Evolutionary conservation across 2,888 invertebrate species (phyloP).

Genomic region (Mamestra brassicae): DNA sequence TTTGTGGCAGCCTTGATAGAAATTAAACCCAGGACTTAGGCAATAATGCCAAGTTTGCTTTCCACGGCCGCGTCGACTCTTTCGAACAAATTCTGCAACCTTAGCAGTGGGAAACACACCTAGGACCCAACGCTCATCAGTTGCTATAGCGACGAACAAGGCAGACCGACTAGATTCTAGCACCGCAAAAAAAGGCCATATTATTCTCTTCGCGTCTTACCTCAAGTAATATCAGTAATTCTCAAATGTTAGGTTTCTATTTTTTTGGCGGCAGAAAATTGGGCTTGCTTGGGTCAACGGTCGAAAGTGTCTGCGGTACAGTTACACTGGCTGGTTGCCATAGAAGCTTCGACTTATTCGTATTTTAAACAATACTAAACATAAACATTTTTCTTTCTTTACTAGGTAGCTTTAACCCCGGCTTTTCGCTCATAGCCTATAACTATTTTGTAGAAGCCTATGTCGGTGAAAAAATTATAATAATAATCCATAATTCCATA

Average conservation of each 20-base stretch:
- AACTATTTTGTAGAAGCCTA: not conserved
- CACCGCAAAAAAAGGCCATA: slow-evolving; percentile 1
- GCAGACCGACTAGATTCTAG: not conserved
- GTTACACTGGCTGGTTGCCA: slow-evolving; percentile 25
- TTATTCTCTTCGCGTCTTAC: not conserved
- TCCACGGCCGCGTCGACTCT: no score
- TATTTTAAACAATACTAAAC: not conserved
- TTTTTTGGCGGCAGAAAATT: slow-evolving; percentile 44
- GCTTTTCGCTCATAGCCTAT: not conserved
- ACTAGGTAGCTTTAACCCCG: not conserved
- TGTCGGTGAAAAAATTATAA: no score
- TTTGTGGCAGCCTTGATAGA: no score
- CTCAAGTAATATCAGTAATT: slow-evolving; percentile 14
- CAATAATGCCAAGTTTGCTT: no score
- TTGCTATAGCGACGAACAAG: no score
- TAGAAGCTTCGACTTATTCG: not conserved
- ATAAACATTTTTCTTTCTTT: no score
- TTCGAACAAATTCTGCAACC: no score
- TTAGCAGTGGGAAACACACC: no score
- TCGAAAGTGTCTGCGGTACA: slow-evolving; percentile 20
- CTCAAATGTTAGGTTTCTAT: not conserved
- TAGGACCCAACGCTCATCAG: not conserved
- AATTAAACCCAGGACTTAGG: no score
- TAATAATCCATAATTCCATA: no score
- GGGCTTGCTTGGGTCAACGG: slow-evolving; percentile 35